Percentiles rank a stretch among this genome's conserved stretches.
phyloP scores from a whole-genome alignment of 2,797 vertebrate species.

The Myotis vivesi region DNA sequence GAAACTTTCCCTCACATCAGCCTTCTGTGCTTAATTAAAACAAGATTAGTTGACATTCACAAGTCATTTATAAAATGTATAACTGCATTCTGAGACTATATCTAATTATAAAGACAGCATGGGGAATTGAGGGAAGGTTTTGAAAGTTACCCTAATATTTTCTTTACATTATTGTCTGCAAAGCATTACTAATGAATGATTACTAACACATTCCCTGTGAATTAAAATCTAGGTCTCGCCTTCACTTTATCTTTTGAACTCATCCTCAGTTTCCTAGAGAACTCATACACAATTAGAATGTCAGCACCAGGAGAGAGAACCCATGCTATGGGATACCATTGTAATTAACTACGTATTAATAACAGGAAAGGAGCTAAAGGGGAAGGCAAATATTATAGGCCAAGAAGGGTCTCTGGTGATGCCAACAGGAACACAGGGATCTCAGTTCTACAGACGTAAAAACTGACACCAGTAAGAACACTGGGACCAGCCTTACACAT shows the following conservation, averaged over 20 bases:
- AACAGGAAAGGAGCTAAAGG: neutral
- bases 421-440: neutral
- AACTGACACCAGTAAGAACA: neutral
- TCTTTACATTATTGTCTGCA: slow-evolving; percentile 45
- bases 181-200: slow-evolving; percentile 32
- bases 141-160: slow-evolving; percentile 55
- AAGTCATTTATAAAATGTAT: slow-evolving; percentile 76
- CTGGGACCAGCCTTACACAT: neutral
- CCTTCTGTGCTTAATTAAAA: slow-evolving; percentile 79
- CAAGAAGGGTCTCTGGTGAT: neutral
- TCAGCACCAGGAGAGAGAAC: neutral
- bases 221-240: neutral
- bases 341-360: neutral
- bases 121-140: slow-evolving; percentile 50
- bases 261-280: neutral
- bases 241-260: neutral
- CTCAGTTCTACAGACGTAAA: no score
- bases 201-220: slow-evolving; percentile 40
- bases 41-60: slow-evolving; percentile 68
- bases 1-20: slow-evolving; percentile 54
- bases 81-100: slow-evolving; percentile 52
- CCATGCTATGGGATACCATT: neutral
- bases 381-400: neutral
- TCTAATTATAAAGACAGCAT: slow-evolving; percentile 68
- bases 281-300: neutral